Percentiles rank a stretch among this genome's conserved stretches.
These are phyloP conservation scores for Sebastiscus tertius DNA, from an alignment of 2,797 vertebrate species.

Conservation along the genomic window DNA sequence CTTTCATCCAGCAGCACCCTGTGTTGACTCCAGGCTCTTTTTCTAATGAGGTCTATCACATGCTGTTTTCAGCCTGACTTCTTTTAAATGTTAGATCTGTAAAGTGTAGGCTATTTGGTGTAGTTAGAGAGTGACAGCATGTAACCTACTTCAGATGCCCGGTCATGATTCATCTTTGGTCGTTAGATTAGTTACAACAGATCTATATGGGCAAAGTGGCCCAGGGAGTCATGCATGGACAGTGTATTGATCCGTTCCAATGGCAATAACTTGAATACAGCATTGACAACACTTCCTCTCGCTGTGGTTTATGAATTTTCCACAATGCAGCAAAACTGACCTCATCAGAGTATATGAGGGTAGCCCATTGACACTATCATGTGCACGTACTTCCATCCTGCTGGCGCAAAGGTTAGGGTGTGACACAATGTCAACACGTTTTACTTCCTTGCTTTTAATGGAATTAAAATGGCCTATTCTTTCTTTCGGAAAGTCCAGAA, in stretches of 20 bases:
- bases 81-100: constrained; percentile 39
- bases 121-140: constrained; percentile 2
- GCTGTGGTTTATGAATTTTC: constrained; percentile 64
- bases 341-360: constrained; percentile 33
- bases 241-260: constrained; percentile 42
- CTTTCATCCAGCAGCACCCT: constrained; percentile 39
- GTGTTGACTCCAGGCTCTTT: constrained; percentile 59
- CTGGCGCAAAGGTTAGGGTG: constrained; percentile 66
- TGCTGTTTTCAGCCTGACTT: constrained; percentile 65
- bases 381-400: not conserved
- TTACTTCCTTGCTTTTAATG: constrained; percentile 55
- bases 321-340: constrained; percentile 50
- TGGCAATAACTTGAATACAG: constrained; percentile 52
- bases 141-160: constrained; percentile 6
- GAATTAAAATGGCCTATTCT: not conserved
- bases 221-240: constrained; percentile 30
- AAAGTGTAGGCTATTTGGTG: not conserved
- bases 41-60: constrained; percentile 63
- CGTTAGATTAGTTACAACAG: constrained; percentile 10
- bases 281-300: constrained; percentile 44
- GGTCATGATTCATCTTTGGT: constrained; percentile 9
- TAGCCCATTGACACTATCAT: constrained; percentile 5
- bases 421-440: constrained; percentile 23
- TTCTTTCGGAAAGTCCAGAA: not conserved
- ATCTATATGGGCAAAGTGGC: constrained; percentile 26